A percentile compares a stretch with the other conserved stretches of the same genome.
Conservation (phyloP, 2,888 invertebrate species). For the Drosophila algonquin region DNA sequence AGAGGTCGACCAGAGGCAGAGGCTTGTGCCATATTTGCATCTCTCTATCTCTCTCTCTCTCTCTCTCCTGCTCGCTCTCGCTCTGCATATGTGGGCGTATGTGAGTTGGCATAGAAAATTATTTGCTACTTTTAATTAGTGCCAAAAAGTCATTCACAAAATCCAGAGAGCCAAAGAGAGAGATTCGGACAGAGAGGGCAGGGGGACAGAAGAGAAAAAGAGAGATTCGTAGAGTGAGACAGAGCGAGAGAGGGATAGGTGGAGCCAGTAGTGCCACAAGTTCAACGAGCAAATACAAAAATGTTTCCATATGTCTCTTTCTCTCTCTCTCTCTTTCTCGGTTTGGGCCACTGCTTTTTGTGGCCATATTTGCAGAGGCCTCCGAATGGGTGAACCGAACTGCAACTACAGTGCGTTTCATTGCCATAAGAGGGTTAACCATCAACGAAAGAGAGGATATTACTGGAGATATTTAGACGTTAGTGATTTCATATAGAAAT, state of each 20-base stretch:
- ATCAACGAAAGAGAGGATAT: background rate
- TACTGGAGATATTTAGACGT: too few relatives aligned
- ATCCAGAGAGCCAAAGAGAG: slow-evolving; percentile 24
- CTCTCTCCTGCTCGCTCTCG: slow-evolving; percentile 5
- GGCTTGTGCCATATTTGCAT: slow-evolving; percentile 44
- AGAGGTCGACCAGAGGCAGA: slow-evolving; percentile 8
- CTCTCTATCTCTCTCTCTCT: slow-evolving; percentile 7
- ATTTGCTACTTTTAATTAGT: slow-evolving; percentile 81
- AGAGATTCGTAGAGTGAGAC: slow-evolving; percentile 6
- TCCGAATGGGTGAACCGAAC: slow-evolving; percentile 19
- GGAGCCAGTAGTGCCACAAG: slow-evolving; percentile 37
- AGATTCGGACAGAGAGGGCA: background rate
- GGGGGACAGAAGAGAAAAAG: slow-evolving; percentile 9
- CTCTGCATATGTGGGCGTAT: slow-evolving; percentile 30
- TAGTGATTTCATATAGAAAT: too few relatives aligned
- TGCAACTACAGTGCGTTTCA: slow-evolving; percentile 27
- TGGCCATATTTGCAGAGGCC: slow-evolving; percentile 51
- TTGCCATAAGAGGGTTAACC: background rate
- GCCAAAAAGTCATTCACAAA: slow-evolving; percentile 78
- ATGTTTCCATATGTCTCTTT: slow-evolving; percentile 34
- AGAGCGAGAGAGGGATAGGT: background rate
- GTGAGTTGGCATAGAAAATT: slow-evolving; percentile 62
- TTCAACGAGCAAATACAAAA: slow-evolving; percentile 51
- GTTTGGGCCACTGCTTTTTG: slow-evolving; percentile 36
- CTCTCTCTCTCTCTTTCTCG: slow-evolving; percentile 6